Base-by-base conservation (phyloP, 2,888 invertebrate species). In the Bellardia bayeri region DNA sequence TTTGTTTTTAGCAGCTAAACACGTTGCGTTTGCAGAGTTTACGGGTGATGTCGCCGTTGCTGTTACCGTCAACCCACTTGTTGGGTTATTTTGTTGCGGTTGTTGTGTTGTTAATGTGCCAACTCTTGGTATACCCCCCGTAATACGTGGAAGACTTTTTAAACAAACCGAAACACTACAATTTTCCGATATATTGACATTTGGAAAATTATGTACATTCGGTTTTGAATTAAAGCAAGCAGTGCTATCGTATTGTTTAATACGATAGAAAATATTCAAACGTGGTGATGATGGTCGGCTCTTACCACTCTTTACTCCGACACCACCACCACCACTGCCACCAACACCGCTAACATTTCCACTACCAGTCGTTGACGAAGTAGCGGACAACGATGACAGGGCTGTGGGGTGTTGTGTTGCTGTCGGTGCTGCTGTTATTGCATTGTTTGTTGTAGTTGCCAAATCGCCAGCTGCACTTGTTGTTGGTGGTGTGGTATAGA, bases 141-240 rank as follows among this genome's bases (percentile, higher is more conserved):
- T 96, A 90, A 96, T 95, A 61, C 98, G 94, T 37, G 98, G 98
- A 90, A 97, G 94, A 93, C 96, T 96, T 93, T 96, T 94, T 79
- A 96, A 94, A 45, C 95, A 94, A 74, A 96, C 94, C 88, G 93
- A 92, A 30, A 93, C 90, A 88, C 92, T 91, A 75, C 91, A 92
- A 89, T 91, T 93, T 84, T 94, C 94, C 72, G 92, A 91, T 80
- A 94, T 92, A 88, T 92, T 92, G 49, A 94, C 93, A 85, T 92
- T 92, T 51, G 94, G 94, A 90, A 94, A 94, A 90, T 94, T 93
- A 85, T 94, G 94, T 81, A 94, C 91, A 86, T 91, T 92, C 85
- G 94, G 93, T 90, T 94, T 93, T 88, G 91, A 91, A 89, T 91
- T 92, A 86, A 94, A 94, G 84, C 92, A 92, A 87, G 91, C 91